A percentile compares a stretch with the other conserved stretches of the same genome.
Evolutionary conservation across 1,140 invertebrate species (phyloP).

Genomic region (Pentalonia nigronervosa): DNA sequence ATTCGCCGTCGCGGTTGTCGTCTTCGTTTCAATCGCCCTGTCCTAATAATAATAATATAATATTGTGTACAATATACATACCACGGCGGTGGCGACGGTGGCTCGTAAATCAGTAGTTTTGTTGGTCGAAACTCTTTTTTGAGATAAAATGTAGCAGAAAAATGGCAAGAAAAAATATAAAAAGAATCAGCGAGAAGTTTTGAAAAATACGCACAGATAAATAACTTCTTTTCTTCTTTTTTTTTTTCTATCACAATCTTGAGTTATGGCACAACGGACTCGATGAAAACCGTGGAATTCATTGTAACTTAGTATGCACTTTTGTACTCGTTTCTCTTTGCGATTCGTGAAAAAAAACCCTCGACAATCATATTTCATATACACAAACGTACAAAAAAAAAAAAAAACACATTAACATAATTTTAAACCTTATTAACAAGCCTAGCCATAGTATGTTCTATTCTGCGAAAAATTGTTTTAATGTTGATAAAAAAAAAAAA

Average conservation of each 20-base stretch:
- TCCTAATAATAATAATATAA: not conserved
- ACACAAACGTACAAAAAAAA: not conserved
- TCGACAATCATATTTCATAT: not conserved
- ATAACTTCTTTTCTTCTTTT: conserved; percentile 1
- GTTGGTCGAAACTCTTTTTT: not conserved
- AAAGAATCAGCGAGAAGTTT: conserved; percentile 6
- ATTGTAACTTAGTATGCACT: not conserved
- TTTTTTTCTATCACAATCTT: not conserved
- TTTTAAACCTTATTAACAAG: not conserved
- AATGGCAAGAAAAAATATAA: not conserved
- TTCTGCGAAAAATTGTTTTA: not conserved
- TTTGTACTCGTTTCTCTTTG: not conserved
- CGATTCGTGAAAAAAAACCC: not conserved
- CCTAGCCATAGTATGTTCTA: not conserved
- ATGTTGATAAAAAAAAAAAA: not conserved
- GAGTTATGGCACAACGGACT: not conserved
- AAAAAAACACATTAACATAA: not conserved
- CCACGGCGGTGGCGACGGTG: not conserved
- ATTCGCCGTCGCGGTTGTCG: not conserved
- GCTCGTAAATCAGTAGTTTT: conserved; percentile 33
- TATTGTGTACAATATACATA: not conserved
- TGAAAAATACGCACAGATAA: not conserved
- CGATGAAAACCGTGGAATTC: not conserved
- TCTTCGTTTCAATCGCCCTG: not conserved
- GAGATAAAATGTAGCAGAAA: conserved; percentile 19